phyloP scores from a whole-genome alignment of 2,113 vertebrate genomes.

The Cynopterus brachyotis region DNA sequence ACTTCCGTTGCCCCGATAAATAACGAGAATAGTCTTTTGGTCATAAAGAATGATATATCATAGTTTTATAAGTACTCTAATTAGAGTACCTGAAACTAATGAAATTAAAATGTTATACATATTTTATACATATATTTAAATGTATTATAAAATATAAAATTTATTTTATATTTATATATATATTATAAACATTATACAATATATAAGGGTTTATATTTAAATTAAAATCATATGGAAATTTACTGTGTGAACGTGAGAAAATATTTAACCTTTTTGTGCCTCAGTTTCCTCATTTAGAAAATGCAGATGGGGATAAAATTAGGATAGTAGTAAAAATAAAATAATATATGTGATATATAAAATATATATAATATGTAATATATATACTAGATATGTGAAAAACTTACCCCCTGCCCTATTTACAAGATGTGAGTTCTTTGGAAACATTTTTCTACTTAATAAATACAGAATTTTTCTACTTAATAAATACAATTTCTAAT shows the following conservation, averaged over 20 bases:
- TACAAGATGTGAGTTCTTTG: background rate
- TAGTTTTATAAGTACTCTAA: background rate
- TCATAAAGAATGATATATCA: background rate
- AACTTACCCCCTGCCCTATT: background rate
- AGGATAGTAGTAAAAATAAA: background rate
- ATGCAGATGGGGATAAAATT: background rate
- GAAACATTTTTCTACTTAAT: background rate
- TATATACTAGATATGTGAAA: background rate
- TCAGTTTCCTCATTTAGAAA: constrained; percentile 20
- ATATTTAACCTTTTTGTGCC: background rate
- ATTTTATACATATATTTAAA: too few species aligned
- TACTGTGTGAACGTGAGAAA: background rate
- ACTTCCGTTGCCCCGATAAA: background rate
- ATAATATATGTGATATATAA: background rate
- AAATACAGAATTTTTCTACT: background rate
- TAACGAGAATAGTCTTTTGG: background rate
- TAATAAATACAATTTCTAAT: background rate
- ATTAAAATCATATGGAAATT: background rate
- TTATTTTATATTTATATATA: too few species aligned
- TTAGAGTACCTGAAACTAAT: constrained; percentile 36
- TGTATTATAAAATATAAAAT: too few species aligned
- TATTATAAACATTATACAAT: background rate
- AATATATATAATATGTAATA: background rate
- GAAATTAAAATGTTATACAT: background rate
- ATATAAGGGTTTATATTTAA: background rate